phyloP scores from a whole-genome alignment of 2,113 vertebrate genomes.

The Hyla sarda region DNA sequence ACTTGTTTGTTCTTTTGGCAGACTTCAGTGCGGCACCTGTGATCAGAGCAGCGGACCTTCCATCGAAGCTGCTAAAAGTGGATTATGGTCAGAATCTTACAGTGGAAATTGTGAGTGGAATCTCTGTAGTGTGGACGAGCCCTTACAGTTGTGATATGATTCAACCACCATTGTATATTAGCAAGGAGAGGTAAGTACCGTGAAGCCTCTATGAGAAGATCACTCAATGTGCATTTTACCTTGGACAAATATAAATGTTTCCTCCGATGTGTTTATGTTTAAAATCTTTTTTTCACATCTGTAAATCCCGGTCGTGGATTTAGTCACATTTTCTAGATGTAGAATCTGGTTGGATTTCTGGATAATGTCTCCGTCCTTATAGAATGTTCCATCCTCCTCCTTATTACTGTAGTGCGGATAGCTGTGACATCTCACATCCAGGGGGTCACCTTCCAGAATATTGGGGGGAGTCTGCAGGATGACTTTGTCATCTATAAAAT shows the following conservation, averaged over 20 bases:
- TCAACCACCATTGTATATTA: too few species aligned
- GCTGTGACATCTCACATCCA: not conserved
- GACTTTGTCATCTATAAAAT: not conserved
- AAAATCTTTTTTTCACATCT: not conserved
- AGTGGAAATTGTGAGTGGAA: too few species aligned
- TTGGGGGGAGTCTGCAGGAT: not conserved
- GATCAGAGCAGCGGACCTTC: too few species aligned
- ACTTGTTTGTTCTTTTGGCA: too few species aligned
- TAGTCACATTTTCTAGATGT: not conserved
- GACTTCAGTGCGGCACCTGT: too few species aligned
- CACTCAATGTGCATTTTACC: not conserved
- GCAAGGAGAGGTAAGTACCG: too few species aligned
- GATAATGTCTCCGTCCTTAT: not conserved
- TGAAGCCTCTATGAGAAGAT: too few species aligned
- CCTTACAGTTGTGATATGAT: too few species aligned
- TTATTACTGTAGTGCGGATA: not conserved
- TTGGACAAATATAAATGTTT: conserved; percentile 4
- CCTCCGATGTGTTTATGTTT: not conserved
- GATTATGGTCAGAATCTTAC: too few species aligned
- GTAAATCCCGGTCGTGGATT: not conserved
- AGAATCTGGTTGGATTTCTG: not conserved
- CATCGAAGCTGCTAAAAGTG: too few species aligned
- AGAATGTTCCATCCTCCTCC: not conserved
- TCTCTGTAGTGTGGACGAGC: too few species aligned
- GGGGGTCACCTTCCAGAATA: not conserved